phyloP scores from a whole-genome alignment of 2,888 invertebrate genomes.

The Zelleria hepariella region DNA sequence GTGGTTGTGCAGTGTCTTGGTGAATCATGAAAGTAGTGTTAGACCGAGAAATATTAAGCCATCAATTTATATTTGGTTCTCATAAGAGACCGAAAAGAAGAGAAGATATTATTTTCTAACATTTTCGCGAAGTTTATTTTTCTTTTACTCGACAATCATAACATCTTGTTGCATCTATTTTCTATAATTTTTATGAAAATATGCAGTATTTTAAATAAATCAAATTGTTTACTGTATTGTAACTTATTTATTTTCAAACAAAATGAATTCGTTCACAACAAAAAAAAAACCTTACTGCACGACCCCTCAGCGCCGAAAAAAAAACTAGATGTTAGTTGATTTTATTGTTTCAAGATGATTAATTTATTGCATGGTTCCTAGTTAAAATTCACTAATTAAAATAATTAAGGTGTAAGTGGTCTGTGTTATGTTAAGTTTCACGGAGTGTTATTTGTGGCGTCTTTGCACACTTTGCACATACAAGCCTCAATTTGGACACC shows the following conservation, averaged over 20 bases:
- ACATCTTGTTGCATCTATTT: not conserved
- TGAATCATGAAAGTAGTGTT: not conserved
- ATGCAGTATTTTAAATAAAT: not conserved
- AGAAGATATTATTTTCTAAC: not conserved
- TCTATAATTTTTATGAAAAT: not conserved
- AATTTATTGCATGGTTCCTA: slow-evolving; percentile 52
- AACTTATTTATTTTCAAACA: slow-evolving; percentile 1
- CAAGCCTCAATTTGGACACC: too few relatives aligned
- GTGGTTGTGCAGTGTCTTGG: not conserved
- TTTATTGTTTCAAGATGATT: slow-evolving; percentile 43
- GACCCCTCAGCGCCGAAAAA: slow-evolving; percentile 11
- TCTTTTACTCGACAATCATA: not conserved
- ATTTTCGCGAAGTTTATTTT: not conserved
- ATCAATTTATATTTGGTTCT: not conserved
- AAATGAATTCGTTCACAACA: not conserved
- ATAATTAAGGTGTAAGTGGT: slow-evolving; percentile 23
- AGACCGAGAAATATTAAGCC: not conserved
- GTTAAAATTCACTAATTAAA: not conserved
- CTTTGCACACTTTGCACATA: not conserved
- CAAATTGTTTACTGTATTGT: not conserved
- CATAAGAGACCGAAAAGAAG: not conserved
- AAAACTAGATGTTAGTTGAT: slow-evolving; percentile 13
- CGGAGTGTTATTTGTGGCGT: not conserved
- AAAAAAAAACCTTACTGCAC: slow-evolving; percentile 11
- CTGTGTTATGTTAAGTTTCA: not conserved